Percentiles rank a stretch among this genome's conserved stretches.
Conservation (phyloP, 2,797 vertebrate genomes). For the Oceanodroma leucorhoa region DNA sequence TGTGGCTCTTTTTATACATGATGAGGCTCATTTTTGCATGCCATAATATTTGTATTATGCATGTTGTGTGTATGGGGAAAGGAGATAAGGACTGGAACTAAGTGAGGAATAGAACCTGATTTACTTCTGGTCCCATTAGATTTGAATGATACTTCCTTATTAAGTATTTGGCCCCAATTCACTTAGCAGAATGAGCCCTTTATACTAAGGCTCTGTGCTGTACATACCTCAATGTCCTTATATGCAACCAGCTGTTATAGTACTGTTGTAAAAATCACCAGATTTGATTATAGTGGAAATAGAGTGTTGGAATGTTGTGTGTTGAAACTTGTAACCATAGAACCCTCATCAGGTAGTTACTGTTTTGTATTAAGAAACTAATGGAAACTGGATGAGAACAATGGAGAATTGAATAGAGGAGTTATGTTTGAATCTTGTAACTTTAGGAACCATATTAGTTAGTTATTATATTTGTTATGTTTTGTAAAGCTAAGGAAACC, state of each 20-base stretch:
- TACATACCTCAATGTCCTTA: neutral
- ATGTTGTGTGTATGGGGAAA: neutral
- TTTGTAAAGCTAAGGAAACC: no score
- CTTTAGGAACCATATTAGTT: no score
- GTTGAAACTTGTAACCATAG: no score
- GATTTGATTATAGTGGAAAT: no score
- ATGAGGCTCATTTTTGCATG: neutral
- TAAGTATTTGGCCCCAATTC: neutral
- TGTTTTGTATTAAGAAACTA: no score
- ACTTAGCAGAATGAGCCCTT: neutral
- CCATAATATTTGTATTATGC: neutral
- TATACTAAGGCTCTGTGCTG: neutral
- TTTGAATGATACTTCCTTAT: neutral
- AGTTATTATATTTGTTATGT: no score
- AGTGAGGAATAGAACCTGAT: neutral
- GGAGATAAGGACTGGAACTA: neutral
- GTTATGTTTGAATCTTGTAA: no score
- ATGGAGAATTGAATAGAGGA: no score
- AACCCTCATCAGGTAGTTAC: no score
- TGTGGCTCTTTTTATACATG: neutral
- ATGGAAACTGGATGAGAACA: no score
- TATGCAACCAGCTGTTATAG: neutral
- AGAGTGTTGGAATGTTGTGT: no score
- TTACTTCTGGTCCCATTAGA: neutral
- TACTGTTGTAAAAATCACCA: neutral